Base-by-base conservation (phyloP, 2,113 vertebrate species). In the Saiga tatarica region DNA sequence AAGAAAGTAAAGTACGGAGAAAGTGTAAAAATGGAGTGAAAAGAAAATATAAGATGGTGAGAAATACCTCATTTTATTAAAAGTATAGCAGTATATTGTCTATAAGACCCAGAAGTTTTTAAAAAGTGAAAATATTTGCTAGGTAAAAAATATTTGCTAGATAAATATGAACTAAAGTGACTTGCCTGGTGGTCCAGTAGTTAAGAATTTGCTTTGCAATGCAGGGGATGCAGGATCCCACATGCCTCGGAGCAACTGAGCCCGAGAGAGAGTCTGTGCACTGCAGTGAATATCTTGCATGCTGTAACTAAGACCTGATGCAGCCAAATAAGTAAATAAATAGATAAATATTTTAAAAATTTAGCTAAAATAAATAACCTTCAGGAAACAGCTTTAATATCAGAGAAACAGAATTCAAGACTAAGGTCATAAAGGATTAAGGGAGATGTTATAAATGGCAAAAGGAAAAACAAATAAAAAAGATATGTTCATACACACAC, bases 81-180 rank as follows among this genome's bases (percentile, higher is more conserved):
- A 93, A 94, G 60, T 83, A 25, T 1, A 74, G 17, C 76, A 16
- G 50, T 52, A 59, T 67, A 39, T 45, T 76, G 1, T 83, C 30
- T 87, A 57, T 53, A 26, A 97, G 42, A 89, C n/a, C 71, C 2
- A 83, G 11, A 60, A 39, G 5, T 71, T 95, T 82, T 53, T 82
- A 74, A 87, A 26, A 82, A 62, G 64, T 91, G 9, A 93, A 94
- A 94, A 84, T 91, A 91, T 91, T 94, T 96, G 25, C 7, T 28
- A 78, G 39, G 33, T 78, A 87, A 93, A 85, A 82, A 74, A 67
- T n/a, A 87, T 94, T 94, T 96, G 15, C 3, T 23, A 59, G 64
- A 67, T 71, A 71, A 6, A 36, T 36, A 36, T 71, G 64, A 74
- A 42, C 36, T 74, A 39, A 74, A 74, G 21, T 25, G 67, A 74